These are phyloP conservation scores for Drosophila sp. DNA, from an alignment of 1,140 invertebrate species.

Conservation along the genomic window DNA sequence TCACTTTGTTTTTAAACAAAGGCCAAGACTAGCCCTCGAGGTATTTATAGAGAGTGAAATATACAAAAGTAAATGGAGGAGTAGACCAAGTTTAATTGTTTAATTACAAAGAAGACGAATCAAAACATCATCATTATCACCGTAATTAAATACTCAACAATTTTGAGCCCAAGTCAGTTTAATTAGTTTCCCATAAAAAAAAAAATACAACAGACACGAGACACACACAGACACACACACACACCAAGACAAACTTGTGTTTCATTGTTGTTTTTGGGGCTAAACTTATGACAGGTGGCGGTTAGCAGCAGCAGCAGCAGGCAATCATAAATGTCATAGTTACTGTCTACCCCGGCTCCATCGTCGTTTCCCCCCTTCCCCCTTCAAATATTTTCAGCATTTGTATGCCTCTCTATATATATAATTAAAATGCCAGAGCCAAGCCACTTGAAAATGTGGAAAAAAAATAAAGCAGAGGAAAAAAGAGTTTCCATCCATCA, in stretches of 20 bases:
- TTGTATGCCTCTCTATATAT: constrained; percentile 24
- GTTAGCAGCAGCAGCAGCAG: constrained; percentile 15
- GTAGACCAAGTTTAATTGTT: constrained; percentile 47
- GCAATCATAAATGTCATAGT: constrained; percentile 54
- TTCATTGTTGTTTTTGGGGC: constrained; percentile 40
- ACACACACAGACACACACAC: background rate
- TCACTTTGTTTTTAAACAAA: background rate
- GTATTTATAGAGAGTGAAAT: constrained; percentile 20
- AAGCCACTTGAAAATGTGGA: constrained; percentile 29
- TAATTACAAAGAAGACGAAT: constrained; percentile 35
- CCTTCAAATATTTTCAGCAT: constrained; percentile 35
- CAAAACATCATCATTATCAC: constrained; percentile 37
- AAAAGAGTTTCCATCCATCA: constrained; percentile 17
- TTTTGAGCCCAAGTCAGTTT: constrained; percentile 52
- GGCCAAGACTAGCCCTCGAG: background rate
- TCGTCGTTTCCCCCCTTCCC: background rate
- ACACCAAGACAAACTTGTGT: constrained; percentile 1
- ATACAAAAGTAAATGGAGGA: constrained; percentile 25
- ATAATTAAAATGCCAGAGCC: constrained; percentile 52
- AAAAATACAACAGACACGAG: background rate
- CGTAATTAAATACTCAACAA: constrained; percentile 50
- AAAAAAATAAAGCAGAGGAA: constrained; percentile 16
- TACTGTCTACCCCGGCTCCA: constrained; percentile 24
- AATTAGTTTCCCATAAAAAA: constrained; percentile 46
- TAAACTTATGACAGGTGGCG: constrained; percentile 37